Percentiles rank a stretch among this genome's conserved stretches.
These are phyloP conservation scores for Odobenus rosmarus DNA, from an alignment of 2,113 vertebrate species.

Conservation along the genomic window DNA sequence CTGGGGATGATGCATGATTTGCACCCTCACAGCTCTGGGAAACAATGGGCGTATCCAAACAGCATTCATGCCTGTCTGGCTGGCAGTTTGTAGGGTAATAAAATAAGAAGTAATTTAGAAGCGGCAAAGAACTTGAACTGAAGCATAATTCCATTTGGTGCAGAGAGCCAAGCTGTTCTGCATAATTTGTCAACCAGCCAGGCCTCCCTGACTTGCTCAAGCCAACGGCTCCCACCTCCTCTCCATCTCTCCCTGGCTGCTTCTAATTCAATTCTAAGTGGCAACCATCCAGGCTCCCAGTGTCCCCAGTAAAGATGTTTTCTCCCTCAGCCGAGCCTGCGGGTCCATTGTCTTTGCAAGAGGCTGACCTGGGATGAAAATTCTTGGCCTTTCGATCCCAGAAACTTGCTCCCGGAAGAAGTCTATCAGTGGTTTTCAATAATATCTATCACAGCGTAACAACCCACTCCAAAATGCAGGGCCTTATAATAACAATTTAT, in stretches of 20 bases:
- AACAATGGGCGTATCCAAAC: slow-evolving; percentile 44
- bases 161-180: slow-evolving; percentile 35
- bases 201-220: not conserved
- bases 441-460: not conserved
- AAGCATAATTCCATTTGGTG: slow-evolving; percentile 55
- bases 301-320: not conserved
- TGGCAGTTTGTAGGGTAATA: slow-evolving; percentile 64
- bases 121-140: slow-evolving; percentile 53
- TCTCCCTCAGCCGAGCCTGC: not conserved
- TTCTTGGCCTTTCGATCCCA: not conserved
- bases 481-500: not conserved
- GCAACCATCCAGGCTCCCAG: not conserved
- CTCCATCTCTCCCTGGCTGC: not conserved
- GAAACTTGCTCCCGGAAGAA: not conserved
- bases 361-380: not conserved
- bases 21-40: slow-evolving; percentile 66
- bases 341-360: not conserved
- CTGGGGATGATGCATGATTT: slow-evolving; percentile 14
- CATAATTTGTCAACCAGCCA: slow-evolving; percentile 44
- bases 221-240: not conserved
- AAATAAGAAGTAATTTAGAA: slow-evolving; percentile 66
- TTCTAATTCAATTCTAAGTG: slow-evolving; percentile 38
- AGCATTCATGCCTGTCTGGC: slow-evolving; percentile 64
- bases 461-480: not conserved
- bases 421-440: not conserved